These are phyloP conservation scores for Verasper variegatus DNA, from an alignment of 2,113 vertebrate species.

Conservation along the genomic window DNA sequence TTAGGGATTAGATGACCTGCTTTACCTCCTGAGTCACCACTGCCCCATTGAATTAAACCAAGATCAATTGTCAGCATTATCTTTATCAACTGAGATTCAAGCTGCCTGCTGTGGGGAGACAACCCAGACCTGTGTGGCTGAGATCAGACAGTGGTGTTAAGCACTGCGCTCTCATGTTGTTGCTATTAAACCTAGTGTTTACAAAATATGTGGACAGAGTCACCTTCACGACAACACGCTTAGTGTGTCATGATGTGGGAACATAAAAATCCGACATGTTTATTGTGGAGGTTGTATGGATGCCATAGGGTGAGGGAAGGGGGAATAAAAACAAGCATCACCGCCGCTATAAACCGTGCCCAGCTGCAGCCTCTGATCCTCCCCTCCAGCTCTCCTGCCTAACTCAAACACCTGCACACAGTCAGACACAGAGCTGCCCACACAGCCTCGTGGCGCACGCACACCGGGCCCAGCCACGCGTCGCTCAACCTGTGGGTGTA, in stretches of 20 bases:
- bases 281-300: constrained; percentile 9
- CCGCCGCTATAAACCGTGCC: constrained; percentile 55
- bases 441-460: neutral
- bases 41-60: neutral
- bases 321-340: constrained; percentile 49
- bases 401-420: constrained; percentile 52
- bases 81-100: neutral
- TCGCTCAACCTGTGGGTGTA: constrained; percentile 23
- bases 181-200: neutral
- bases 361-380: constrained; percentile 71
- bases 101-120: neutral
- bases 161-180: neutral
- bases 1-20: no score
- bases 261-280: neutral
- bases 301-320: constrained; percentile 17
- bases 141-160: neutral
- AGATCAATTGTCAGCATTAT: neutral
- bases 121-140: neutral
- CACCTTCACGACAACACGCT: neutral
- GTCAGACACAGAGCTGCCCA: constrained; percentile 5
- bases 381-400: constrained; percentile 43
- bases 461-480: constrained; percentile 44
- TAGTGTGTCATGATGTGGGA: neutral
- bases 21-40: no score
- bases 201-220: no score